Conservation (phyloP, 2,797 vertebrate species). For the Artibeus lituratus region DNA sequence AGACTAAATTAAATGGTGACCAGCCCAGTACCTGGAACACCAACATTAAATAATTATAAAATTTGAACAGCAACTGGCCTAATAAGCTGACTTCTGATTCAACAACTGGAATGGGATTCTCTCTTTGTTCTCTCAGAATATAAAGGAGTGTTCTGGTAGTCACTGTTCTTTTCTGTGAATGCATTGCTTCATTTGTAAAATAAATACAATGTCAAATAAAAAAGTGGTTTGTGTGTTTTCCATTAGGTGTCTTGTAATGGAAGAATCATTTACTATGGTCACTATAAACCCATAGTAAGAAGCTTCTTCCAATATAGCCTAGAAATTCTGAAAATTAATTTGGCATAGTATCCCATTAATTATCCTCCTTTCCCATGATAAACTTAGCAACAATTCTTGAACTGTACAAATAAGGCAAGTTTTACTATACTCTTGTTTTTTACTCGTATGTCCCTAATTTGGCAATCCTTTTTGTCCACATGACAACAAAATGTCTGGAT, state of each 20-base stretch:
- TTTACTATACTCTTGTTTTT: background rate
- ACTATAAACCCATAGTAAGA: background rate
- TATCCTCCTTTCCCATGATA: background rate
- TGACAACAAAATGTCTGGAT: conserved; percentile 51
- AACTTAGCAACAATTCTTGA: background rate
- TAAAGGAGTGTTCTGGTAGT: background rate
- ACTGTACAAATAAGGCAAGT: background rate
- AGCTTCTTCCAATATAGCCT: background rate
- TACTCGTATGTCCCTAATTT: conserved; percentile 19
- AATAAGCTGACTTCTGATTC: background rate
- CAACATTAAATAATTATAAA: background rate
- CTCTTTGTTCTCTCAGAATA: background rate
- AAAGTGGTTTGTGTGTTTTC: conserved; percentile 1
- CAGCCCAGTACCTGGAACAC: background rate
- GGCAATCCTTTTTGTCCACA: conserved; percentile 27
- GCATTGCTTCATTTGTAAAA: conserved; percentile 38
- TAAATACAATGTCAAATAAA: conserved; percentile 45
- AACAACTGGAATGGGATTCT: background rate
- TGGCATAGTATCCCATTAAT: background rate
- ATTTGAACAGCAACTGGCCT: background rate
- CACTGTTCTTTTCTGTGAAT: conserved; percentile 27
- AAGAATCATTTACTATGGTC: background rate
- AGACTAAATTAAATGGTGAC: background rate
- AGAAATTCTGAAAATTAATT: background rate
- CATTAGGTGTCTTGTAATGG: background rate